Evolutionary conservation across 53 echinoderm and acorn worm species (phyloP).

Genomic region (Mesocentrotus franciscanus): DNA sequence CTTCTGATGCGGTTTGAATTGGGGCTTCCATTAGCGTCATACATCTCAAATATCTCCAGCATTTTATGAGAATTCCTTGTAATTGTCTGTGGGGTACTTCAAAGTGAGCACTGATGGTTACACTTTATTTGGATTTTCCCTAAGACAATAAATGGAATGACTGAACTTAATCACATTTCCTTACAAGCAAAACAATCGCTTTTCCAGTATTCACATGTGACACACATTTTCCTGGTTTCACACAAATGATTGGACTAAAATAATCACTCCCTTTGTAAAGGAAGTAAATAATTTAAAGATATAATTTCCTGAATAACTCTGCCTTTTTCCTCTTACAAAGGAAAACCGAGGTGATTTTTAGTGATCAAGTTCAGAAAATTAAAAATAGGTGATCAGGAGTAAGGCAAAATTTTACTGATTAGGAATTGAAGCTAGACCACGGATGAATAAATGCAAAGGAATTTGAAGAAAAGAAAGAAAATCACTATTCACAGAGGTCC

Average conservation of each 20-base stretch:
- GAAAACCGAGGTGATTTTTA: neutral
- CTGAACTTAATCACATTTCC: neutral
- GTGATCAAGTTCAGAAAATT: neutral
- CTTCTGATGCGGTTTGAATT: slow-evolving; percentile 1
- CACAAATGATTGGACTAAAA: neutral
- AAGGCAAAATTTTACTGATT: neutral
- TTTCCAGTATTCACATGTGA: neutral
- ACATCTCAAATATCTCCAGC: slow-evolving; percentile 11
- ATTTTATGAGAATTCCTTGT: slow-evolving; percentile 19
- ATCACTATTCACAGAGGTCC: neutral
- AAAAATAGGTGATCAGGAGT: neutral
- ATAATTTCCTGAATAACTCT: neutral
- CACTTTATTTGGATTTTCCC: neutral
- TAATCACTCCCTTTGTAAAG: neutral
- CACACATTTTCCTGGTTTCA: no score
- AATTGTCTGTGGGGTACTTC: slow-evolving; percentile 16
- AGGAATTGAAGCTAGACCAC: neutral
- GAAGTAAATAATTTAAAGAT: neutral
- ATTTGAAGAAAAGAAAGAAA: neutral
- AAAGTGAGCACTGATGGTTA: neutral
- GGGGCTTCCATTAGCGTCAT: slow-evolving; percentile 35
- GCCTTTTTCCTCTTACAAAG: neutral
- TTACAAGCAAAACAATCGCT: neutral
- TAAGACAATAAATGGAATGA: neutral
- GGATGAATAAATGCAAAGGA: neutral